A percentile compares a stretch with the other conserved stretches of the same genome.
These are phyloP conservation scores for Conus ventricosus DNA, from an alignment of 1,140 invertebrate species.

Conservation along the genomic window DNA sequence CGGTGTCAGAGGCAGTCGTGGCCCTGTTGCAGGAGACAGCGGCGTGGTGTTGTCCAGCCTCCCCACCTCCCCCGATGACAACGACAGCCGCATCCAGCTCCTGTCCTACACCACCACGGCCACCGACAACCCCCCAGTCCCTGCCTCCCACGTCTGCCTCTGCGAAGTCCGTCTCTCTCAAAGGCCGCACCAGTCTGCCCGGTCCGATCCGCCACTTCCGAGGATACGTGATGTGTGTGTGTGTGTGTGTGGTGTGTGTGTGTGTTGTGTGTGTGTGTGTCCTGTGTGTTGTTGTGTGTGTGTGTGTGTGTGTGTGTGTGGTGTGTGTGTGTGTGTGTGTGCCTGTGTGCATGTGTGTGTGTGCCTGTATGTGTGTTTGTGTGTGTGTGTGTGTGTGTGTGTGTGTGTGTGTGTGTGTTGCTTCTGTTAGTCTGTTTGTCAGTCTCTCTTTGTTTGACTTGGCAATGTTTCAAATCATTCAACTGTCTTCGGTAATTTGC, in stretches of 20 bases:
- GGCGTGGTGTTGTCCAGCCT: constrained; percentile 42
- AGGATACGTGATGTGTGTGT: background rate
- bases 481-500: no score
- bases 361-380: no score
- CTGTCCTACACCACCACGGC: constrained; percentile 35
- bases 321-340: no score
- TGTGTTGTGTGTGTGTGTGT: background rate
- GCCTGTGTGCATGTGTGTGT: no score
- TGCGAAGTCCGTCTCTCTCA: background rate
- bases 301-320: no score
- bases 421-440: no score
- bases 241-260: background rate
- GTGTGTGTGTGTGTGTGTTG: no score
- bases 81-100: constrained; percentile 41
- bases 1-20: no score
- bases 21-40: constrained; percentile 41
- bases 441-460: no score
- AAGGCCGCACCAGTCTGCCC: background rate
- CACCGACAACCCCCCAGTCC: background rate
- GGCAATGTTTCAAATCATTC: no score
- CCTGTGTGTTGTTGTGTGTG: background rate
- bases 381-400: no score
- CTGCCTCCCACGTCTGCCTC: no score
- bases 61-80: constrained; percentile 36
- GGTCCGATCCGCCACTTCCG: background rate